These are phyloP conservation scores for Meiosimyza platycephala DNA, from an alignment of 2,888 invertebrate genomes.

Conservation along the genomic window DNA sequence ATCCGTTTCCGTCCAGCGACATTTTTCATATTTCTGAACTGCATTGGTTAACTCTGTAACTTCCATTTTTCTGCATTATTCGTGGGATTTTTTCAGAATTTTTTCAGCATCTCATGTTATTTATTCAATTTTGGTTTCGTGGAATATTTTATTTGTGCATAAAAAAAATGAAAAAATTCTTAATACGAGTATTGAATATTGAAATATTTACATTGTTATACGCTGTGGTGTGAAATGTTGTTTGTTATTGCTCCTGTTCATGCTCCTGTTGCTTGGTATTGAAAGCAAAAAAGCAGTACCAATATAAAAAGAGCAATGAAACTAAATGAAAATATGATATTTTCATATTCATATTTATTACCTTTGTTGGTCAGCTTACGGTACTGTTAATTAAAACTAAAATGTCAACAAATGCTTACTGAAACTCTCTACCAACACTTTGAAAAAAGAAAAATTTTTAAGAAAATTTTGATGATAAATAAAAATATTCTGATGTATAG, in stretches of 20 bases:
- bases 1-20: slow-evolving; percentile 4
- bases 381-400: too few species aligned
- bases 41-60: not conserved
- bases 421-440: too few species aligned
- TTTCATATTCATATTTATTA: not conserved
- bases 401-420: too few species aligned
- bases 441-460: too few species aligned
- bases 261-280: not conserved
- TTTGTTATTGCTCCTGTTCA: slow-evolving; percentile 1
- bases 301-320: not conserved
- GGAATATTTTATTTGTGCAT: not conserved
- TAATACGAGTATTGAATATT: slow-evolving; percentile 11
- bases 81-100: too few species aligned
- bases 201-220: slow-evolving; percentile 15
- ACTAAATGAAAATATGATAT: not conserved
- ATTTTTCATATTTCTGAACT: not conserved
- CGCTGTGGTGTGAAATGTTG: not conserved
- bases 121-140: not conserved
- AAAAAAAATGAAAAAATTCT: not conserved
- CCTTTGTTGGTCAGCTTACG: not conserved
- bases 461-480: too few species aligned
- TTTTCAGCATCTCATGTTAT: not conserved
- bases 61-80: not conserved
- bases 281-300: not conserved
- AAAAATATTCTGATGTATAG: too few species aligned